Evolutionary conservation across 2,888 invertebrate genomes (phyloP).

Genomic region (Xanthia togata): DNA sequence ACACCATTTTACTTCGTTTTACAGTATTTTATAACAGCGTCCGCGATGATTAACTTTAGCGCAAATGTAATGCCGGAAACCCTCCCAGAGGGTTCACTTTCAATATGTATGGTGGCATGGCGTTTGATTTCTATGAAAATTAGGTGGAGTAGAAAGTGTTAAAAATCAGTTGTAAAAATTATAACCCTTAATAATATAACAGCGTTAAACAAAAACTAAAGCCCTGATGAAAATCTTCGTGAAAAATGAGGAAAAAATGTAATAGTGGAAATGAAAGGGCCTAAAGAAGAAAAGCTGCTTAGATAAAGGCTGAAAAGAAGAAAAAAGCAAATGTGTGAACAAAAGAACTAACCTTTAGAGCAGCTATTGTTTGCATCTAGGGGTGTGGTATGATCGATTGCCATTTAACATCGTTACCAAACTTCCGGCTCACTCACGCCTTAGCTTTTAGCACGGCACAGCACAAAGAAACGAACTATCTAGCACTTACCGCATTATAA

Average conservation of each 20-base stretch:
- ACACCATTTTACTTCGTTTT: no score
- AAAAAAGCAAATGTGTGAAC: constrained; percentile 1
- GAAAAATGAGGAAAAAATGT: neutral
- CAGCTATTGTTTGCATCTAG: constrained; percentile 23
- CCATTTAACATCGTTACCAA: constrained; percentile 40
- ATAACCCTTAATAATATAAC: neutral
- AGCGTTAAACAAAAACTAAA: neutral
- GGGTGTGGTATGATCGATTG: constrained; percentile 47
- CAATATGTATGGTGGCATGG: no score
- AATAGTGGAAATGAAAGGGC: neutral
- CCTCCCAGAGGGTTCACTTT: no score
- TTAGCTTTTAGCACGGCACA: constrained; percentile 39
- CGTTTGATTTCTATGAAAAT: no score
- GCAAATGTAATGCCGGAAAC: no score
- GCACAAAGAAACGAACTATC: constrained; percentile 5
- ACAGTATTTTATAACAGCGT: no score
- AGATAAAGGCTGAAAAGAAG: neutral
- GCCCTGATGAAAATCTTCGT: neutral
- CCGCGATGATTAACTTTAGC: no score
- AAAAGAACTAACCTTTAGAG: constrained; percentile 2
- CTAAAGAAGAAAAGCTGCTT: neutral
- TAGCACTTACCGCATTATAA: constrained; percentile 10
- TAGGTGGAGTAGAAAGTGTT: no score
- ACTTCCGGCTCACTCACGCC: constrained; percentile 40
- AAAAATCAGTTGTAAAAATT: no score